Evolutionary conservation across 1,140 invertebrate species (phyloP), one percentile per base, ranked within the genome.

Genomic region (Mamestra configurata): DNA sequence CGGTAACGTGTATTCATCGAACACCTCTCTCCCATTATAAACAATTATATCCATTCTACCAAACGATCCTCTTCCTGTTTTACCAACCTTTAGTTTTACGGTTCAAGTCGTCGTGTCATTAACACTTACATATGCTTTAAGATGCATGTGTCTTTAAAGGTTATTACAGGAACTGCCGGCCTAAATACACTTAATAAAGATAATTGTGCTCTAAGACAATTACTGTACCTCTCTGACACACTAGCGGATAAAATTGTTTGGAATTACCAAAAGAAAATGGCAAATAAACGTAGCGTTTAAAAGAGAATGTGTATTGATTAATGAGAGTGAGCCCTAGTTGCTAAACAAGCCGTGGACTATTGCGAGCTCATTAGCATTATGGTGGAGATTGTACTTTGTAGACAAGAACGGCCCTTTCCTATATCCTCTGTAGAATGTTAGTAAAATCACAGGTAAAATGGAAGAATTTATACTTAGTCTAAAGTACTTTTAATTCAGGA

Each of bases 291-390:
- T 31, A 37, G 35, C 78, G 78, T 79, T 85, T 85, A 86, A 87
- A 85, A 89, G 85, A 89, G 88, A 88, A 83, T 84, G 82, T 86
- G 72, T 91, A 91, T 89, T 88, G 89, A 93, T 91, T 84, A 91
- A 87, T 82, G 86, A 81, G 85, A 84, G 83, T 84, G 75, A 81
- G 90, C 79, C 79, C 90, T 83, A 89, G 83, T 90, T 92, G 84
- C 64, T 86, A 84, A 92, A 90, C 88, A 88, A 91, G 86, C 86
- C 88, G 88, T 92, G 85, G 81, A 79, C 82, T 89, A 88, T 88
- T 82, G 82, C 77, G 77, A 72, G 77, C 88, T 88, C 86, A 89
- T 93, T 93, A 92, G 83, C 86, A 84, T 90, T 40, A 37, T 53
- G 71, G 57, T 18, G 20, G 75, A 80, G 80, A 84, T 82, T 81